These are phyloP conservation scores for Triplophysa dalaica DNA, from an alignment of 2,113 vertebrate species.

Conservation along the genomic window DNA sequence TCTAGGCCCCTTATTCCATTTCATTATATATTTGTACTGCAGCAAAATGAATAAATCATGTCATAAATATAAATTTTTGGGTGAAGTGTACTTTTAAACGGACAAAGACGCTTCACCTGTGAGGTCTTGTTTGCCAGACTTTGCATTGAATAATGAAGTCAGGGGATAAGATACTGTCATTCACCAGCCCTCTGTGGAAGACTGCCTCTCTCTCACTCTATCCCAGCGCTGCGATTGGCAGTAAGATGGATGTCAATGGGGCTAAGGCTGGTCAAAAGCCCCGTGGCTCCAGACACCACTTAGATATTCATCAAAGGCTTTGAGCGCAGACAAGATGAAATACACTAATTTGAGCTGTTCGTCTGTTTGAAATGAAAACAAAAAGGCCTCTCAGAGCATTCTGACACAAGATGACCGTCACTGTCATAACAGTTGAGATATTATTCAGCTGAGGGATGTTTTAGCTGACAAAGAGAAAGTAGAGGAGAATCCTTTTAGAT, in stretches of 20 bases:
- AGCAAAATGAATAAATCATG: no score
- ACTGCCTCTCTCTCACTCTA: background rate
- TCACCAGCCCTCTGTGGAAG: background rate
- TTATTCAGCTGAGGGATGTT: slow-evolving; percentile 33
- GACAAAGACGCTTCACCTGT: background rate
- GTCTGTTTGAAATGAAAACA: slow-evolving; percentile 55
- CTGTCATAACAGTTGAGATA: slow-evolving; percentile 43
- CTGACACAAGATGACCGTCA: slow-evolving; percentile 41
- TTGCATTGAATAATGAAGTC: slow-evolving; percentile 17
- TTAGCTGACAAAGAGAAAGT: slow-evolving; percentile 7
- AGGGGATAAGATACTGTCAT: slow-evolving; percentile 7
- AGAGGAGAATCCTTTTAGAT: background rate
- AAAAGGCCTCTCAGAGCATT: slow-evolving; percentile 41
- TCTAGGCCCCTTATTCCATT: no score
- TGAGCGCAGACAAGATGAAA: slow-evolving; percentile 40
- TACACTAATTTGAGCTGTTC: slow-evolving; percentile 46
- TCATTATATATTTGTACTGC: no score
- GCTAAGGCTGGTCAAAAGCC: slow-evolving; percentile 29
- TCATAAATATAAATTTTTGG: no score
- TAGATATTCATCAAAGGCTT: slow-evolving; percentile 49
- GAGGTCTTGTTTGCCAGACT: background rate
- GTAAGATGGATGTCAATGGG: slow-evolving; percentile 13
- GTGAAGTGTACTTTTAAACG: no score
- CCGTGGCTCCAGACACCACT: slow-evolving; percentile 43
- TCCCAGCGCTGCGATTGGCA: background rate